Percentiles rank a stretch among this genome's conserved stretches.
Evolutionary conservation across 2,888 invertebrate species (phyloP).

Genomic region (Aporophyla nigra): DNA sequence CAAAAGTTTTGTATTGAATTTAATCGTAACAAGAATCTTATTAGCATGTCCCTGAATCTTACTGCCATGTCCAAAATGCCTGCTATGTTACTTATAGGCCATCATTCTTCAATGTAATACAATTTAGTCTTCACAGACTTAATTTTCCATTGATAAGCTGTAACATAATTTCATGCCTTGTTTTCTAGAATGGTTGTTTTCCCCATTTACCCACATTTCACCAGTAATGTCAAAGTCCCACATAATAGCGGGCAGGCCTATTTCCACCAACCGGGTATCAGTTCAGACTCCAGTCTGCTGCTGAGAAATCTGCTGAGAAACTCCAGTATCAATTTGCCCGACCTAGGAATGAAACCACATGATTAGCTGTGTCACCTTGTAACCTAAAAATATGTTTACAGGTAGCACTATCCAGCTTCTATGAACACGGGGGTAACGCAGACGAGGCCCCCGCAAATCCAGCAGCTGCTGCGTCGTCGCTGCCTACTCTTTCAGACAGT

Average conservation of each 20-base stretch:
- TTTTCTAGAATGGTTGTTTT: no score
- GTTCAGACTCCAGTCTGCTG: no score
- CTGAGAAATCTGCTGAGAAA: no score
- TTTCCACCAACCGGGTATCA: no score
- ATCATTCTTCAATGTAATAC: neutral
- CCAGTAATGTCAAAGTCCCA: no score
- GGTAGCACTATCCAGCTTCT: constrained; percentile 96
- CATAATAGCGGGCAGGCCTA: no score
- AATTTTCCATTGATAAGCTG: neutral
- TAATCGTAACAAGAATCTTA: constrained; percentile 20
- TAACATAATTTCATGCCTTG: no score
- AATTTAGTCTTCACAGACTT: neutral
- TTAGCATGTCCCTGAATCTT: neutral
- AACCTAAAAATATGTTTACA: constrained; percentile 72
- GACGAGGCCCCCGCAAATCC: constrained; percentile 83
- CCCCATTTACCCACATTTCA: no score
- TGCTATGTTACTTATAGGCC: neutral
- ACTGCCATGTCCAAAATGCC: neutral
- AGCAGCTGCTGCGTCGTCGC: constrained; percentile 72
- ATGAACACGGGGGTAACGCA: constrained; percentile 93
- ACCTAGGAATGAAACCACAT: no score
- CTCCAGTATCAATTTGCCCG: no score
- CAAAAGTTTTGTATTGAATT: neutral
- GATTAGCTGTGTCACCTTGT: neutral
- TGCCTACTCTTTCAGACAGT: constrained; percentile 82